Percentiles rank a stretch among this genome's conserved stretches.
Conservation (phyloP, 2,113 vertebrate genomes). For the Calonectris borealis region DNA sequence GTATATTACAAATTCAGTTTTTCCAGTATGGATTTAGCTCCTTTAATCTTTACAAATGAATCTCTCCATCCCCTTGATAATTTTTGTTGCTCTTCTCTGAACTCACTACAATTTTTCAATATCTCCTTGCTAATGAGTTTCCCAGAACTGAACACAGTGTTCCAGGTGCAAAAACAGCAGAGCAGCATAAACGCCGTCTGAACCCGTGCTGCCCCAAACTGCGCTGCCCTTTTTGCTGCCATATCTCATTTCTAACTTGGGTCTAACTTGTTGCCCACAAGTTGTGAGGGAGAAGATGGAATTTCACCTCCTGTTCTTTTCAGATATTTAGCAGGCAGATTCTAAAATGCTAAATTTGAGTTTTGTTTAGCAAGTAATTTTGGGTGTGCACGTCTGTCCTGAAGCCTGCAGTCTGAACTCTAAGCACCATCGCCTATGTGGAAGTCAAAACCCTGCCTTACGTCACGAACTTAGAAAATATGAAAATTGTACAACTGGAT, state of each 20-base stretch:
- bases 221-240: not conserved
- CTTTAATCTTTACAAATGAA: slow-evolving; percentile 62
- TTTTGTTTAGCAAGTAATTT: not conserved
- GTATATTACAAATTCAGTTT: slow-evolving; percentile 28
- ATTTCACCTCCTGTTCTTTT: not conserved
- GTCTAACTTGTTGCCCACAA: not conserved
- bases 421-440: not conserved
- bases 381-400: not conserved
- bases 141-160: not conserved
- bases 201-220: not conserved
- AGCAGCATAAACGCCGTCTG: not conserved
- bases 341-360: not conserved
- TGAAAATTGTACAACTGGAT: not conserved
- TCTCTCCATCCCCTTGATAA: slow-evolving; percentile 41
- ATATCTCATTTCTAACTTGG: not conserved
- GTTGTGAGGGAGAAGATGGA: not conserved
- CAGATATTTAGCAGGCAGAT: not conserved
- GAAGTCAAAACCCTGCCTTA: not conserved
- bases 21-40: slow-evolving; percentile 27
- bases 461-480: not conserved
- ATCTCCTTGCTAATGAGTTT: slow-evolving; percentile 41
- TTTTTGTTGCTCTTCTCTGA: slow-evolving; percentile 63
- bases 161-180: not conserved
- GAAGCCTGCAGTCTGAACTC: not conserved
- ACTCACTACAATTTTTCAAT: slow-evolving; percentile 46